phyloP scores from a whole-genome alignment of 2,113 vertebrate genomes.

The Tetrao urogallus region DNA sequence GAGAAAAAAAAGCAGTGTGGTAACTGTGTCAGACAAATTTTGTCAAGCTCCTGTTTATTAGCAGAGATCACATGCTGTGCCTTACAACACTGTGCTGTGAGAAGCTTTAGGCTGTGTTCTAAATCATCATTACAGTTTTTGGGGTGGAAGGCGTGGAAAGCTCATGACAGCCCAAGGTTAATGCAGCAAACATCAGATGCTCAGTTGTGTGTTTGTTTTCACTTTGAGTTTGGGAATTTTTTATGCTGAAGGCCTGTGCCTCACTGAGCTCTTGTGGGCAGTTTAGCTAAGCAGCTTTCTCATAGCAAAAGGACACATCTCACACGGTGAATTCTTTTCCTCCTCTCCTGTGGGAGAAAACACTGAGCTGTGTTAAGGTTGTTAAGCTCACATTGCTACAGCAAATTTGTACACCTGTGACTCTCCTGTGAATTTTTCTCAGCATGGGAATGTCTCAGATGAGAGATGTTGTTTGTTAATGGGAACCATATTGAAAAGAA shows the following conservation, averaged over 20 bases:
- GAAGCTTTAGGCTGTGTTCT: neutral
- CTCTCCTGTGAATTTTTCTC: neutral
- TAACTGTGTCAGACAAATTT: neutral
- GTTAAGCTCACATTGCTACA: neutral
- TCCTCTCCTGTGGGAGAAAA: neutral
- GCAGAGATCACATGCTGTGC: fast-evolving
- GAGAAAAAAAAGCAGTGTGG: neutral
- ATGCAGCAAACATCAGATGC: fast-evolving
- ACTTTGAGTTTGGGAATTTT: neutral
- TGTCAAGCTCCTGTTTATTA: neutral
- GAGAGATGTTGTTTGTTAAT: neutral
- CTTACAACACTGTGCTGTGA: fast-evolving
- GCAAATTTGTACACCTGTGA: neutral
- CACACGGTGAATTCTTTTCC: neutral
- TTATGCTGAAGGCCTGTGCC: neutral
- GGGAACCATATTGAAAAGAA: neutral
- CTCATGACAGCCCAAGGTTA: fast-evolving
- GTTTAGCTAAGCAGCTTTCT: neutral
- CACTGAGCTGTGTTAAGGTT: neutral
- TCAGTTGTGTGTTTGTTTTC: neutral
- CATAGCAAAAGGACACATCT: fast-evolving
- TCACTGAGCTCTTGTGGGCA: neutral
- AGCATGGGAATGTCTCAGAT: neutral
- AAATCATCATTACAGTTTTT: neutral
- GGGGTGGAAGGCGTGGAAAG: neutral